Evolutionary conservation across 37 sponge, comb jelly and placozoan species (phyloP).

Genomic region (Trichoplax adhaerens): DNA sequence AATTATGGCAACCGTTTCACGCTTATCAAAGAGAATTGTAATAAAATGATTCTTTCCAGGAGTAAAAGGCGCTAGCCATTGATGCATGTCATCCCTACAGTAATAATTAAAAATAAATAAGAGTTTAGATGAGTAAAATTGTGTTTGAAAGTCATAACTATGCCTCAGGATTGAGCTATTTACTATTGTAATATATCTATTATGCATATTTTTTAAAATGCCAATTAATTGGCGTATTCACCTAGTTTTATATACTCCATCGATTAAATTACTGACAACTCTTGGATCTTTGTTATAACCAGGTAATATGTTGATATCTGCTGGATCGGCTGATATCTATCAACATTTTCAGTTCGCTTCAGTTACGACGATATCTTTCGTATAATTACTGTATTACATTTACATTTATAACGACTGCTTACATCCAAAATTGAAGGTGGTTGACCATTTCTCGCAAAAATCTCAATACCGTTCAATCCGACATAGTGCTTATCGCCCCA

Average conservation of each 20-base stretch:
- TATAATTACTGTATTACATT: too few relatives aligned
- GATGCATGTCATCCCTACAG: slow-evolving; percentile 84
- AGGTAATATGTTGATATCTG: slow-evolving; percentile 83
- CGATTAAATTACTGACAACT: slow-evolving; percentile 67
- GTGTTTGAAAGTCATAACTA: slow-evolving; percentile 4
- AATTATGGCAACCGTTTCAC: slow-evolving; percentile 54
- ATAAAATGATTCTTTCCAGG: slow-evolving; percentile 55
- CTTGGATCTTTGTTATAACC: slow-evolving; percentile 68
- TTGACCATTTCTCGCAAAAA: slow-evolving; percentile 57
- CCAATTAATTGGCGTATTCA: neutral
- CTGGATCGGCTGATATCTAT: slow-evolving; percentile 79
- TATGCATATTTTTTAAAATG: too few relatives aligned
- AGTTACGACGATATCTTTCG: too few relatives aligned
- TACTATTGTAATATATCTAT: too few relatives aligned
- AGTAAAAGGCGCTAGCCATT: slow-evolving; percentile 94
- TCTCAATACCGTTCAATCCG: slow-evolving; percentile 83
- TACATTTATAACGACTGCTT: neutral
- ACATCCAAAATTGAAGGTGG: slow-evolving; percentile 36
- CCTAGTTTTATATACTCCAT: slow-evolving; percentile 76
- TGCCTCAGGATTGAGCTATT: neutral
- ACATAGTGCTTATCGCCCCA: slow-evolving; percentile 96
- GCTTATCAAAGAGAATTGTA: slow-evolving; percentile 24
- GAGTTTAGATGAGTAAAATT: neutral
- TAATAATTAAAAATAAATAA: slow-evolving; percentile 8
- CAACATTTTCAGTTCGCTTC: neutral